phyloP scores from a whole-genome alignment of 2,888 invertebrate genomes.

The Spodoptera picta region DNA sequence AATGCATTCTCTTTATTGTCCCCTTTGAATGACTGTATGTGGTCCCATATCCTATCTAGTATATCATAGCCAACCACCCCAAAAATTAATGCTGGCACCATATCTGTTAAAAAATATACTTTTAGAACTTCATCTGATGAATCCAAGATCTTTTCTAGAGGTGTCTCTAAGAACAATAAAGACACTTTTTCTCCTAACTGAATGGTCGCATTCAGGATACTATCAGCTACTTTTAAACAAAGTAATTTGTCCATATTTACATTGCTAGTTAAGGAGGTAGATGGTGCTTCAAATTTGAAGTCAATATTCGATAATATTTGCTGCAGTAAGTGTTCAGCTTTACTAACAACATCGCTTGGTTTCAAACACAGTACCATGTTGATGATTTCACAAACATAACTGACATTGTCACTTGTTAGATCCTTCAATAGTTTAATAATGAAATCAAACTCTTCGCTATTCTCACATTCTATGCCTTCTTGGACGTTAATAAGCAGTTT shows the following conservation, averaged over 20 bases:
- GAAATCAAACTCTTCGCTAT: constrained; percentile 75
- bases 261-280: constrained; percentile 29
- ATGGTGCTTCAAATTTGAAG: constrained; percentile 41
- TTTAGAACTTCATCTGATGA: constrained; percentile 69
- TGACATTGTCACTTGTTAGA: constrained; percentile 65
- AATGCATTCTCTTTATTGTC: constrained; percentile 60
- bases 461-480: constrained; percentile 79
- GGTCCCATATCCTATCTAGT: constrained; percentile 77
- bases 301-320: constrained; percentile 74
- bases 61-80: constrained; percentile 71
- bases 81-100: constrained; percentile 74
- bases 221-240: constrained; percentile 71
- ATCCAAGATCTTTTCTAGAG: constrained; percentile 71
- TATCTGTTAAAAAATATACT: constrained; percentile 73
- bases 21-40: constrained; percentile 58
- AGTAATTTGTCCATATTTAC: constrained; percentile 53
- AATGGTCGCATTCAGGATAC: constrained; percentile 72
- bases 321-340: constrained; percentile 82
- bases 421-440: constrained; percentile 69
- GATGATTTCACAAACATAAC: constrained; percentile 73
- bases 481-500: constrained; percentile 78
- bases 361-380: constrained; percentile 72
- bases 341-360: constrained; percentile 65
- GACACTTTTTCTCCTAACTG: constrained; percentile 60
- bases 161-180: constrained; percentile 70